Base-by-base conservation (phyloP, 1,140 invertebrate genomes). In the Platyscapa corneri region DNA sequence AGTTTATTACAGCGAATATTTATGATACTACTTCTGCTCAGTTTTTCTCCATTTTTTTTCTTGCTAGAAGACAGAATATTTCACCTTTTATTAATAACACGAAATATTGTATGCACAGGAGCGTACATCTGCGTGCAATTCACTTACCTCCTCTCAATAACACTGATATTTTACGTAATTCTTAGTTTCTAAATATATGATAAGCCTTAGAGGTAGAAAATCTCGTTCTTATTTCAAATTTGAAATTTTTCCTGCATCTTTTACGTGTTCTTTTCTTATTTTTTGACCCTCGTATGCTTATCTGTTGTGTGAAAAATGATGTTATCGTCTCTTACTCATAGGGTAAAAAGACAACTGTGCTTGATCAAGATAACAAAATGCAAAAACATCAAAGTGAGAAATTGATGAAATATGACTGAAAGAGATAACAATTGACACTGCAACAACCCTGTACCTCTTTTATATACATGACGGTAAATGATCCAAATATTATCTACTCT, bases 401-500 rank as follows among this genome's bases (percentile, higher is more conserved):
- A 30, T 27, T 46, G 6, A 65, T 27, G 14, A 78, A 39, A 34
- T 1, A 74, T 20, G 16, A 53, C 60, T 30, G 23, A 77, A 64
- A 39, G 76, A 78, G 16, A 34, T 37, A 23, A 20, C 42, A 67
- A 70, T 70, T 67, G 42, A 32, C 5, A 46, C 8, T 39, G 70
- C 53, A 72, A 70, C 42, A 8, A 34, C n/a, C 12, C 67, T 67
- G 30, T 32, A 3, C 20, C 23, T 70, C 42, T 30, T 79, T 60
- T 32, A 30, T 30, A 42, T n/a, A 39, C 77, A 30, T 34, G n/a
- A n/a, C 30, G 14, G 32, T 53, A 76, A 76, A 76, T 53, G 83
- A 67, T 34, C 37, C 32, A 78, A 88, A 86, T 86, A 82, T 89
- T 86, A 89, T 88, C 81, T 84, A 10, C 18, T 56, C 76, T 34